Evolutionary conservation across 1,140 invertebrate genomes (phyloP), one percentile per base, ranked within the genome.

Genomic region (Hermatobates lingyangjiaoensis): DNA sequence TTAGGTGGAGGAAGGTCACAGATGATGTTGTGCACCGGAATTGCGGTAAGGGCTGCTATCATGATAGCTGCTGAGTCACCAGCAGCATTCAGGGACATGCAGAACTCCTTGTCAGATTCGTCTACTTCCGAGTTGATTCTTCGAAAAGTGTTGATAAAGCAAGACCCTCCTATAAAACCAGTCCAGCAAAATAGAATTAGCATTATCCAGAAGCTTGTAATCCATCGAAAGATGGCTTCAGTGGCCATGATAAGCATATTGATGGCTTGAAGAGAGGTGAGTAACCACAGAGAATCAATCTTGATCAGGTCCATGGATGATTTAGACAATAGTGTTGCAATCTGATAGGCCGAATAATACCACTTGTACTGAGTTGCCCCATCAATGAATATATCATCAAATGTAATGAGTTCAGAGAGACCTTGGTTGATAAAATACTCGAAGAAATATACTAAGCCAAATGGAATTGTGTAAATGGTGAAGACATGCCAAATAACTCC

Each of bases 391-490:
- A 74, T 76, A 40, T 72, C 68, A 53, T 77, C 69, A 57, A 81
- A 87, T 60, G 83, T 73, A 7, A 88, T 67, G 39, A 89, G 61
- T 60, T 89, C 85, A 61, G 81, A 79, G 68, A 90, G 66, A 57
- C 86, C 87, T 67, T 91, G 86, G 67, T 92, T 92, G 55, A 92
- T 91, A 56, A 88, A 85, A 66, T 92, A 92, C 60, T 92, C 88
- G 55, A 83, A 83, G 54, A 87, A 73, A 60, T 91, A 92, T 1
- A 92, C 87, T 21, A 83, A 58, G 1, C 71, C 72, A 2, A 91
- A 64, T 0, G 87, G 87, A 53, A 89, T 62, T 77, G 90, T 88
- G 58, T 78, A 90, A 54, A 74, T 77, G 3, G 85, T 53, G n/a
- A 89, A 14, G 20, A 55, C 61, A 1, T 70, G 64, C 34, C 79